phyloP scores from a whole-genome alignment of 1,140 invertebrate species.

The Nylanderia fulva region DNA sequence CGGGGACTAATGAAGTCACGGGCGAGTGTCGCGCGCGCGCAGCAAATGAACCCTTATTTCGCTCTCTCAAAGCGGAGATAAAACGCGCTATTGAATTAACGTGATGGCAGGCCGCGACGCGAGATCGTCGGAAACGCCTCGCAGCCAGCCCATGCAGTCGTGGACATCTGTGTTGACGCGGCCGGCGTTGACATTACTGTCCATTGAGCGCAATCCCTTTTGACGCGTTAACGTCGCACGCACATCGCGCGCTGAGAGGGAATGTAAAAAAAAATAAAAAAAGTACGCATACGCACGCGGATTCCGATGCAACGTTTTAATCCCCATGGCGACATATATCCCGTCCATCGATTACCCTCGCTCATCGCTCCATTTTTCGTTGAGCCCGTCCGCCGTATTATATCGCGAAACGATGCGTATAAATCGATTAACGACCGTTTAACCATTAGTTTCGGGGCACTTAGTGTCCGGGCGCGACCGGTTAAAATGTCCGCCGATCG shows the following conservation, averaged over 20 bases:
- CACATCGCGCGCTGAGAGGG: not conserved
- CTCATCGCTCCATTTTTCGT: slow-evolving; percentile 31
- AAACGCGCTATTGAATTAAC: slow-evolving; percentile 37
- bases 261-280: not conserved
- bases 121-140: slow-evolving; percentile 41
- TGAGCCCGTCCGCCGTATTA: slow-evolving; percentile 8
- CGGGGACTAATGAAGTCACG: slow-evolving; percentile 27
- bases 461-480: slow-evolving; percentile 35
- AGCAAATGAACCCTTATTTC: not conserved
- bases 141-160: no score
- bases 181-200: slow-evolving; percentile 27
- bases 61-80: not conserved
- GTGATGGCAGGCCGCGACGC: not conserved
- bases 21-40: not conserved
- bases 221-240: slow-evolving; percentile 47
- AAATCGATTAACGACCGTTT: slow-evolving; percentile 54
- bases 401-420: slow-evolving; percentile 36
- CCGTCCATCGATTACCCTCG: not conserved
- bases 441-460: slow-evolving; percentile 48
- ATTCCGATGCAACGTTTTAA: slow-evolving; percentile 48
- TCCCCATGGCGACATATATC: slow-evolving; percentile 26
- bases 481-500: slow-evolving; percentile 39
- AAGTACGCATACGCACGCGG: not conserved
- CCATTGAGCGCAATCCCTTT: slow-evolving; percentile 32
- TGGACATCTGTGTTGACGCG: not conserved